These are phyloP conservation scores for Leptinotarsa haldemani DNA, from an alignment of 2,888 invertebrate genomes.

Conservation along the genomic window DNA sequence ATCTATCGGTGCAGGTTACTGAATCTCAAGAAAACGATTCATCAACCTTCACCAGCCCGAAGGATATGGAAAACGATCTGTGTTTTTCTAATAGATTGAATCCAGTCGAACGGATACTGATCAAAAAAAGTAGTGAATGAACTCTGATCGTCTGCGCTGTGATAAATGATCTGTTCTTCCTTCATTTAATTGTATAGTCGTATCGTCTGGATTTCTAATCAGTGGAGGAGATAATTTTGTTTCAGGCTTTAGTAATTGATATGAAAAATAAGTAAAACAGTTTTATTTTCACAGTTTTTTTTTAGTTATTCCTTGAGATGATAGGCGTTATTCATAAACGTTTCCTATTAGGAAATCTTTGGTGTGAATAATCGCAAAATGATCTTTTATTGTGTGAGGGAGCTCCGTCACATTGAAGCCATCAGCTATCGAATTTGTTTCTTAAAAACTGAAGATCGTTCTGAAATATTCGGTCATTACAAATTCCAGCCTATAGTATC, in stretches of 20 bases:
- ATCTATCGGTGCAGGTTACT: conserved; percentile 5
- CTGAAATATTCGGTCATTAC: too few relatives aligned
- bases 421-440: too few relatives aligned
- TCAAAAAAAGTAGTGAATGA: conserved; percentile 8
- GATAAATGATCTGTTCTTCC: conserved; percentile 15
- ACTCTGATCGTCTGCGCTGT: conserved; percentile 3
- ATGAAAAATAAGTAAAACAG: too few relatives aligned
- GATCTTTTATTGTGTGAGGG: too few relatives aligned
- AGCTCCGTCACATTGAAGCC: too few relatives aligned
- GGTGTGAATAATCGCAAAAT: too few relatives aligned
- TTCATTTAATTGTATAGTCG: background rate
- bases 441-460: too few relatives aligned
- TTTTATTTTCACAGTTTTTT: too few relatives aligned
- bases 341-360: too few relatives aligned
- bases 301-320: too few relatives aligned
- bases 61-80: conserved; percentile 13
- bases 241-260: background rate
- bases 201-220: conserved; percentile 2
- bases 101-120: conserved; percentile 12
- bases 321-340: too few relatives aligned
- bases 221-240: background rate
- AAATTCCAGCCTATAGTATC: too few relatives aligned
- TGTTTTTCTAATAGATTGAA: conserved; percentile 16
- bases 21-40: conserved; percentile 9
- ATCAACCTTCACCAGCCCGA: background rate